These are phyloP conservation scores for Drosophila sucinea DNA, from an alignment of 1,140 invertebrate species.

Conservation along the genomic window DNA sequence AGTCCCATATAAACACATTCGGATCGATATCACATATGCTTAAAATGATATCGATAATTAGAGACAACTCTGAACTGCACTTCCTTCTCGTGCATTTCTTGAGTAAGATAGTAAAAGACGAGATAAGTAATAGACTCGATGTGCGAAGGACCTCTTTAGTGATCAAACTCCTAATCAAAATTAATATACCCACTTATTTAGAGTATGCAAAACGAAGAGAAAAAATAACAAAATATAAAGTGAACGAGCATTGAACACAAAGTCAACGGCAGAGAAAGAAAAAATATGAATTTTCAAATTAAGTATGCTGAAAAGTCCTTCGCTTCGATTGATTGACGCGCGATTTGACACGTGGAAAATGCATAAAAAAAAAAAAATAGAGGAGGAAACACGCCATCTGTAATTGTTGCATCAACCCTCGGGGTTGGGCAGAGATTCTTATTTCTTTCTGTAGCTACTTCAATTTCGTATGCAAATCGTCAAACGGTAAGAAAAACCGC, in stretches of 20 bases:
- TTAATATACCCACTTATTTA: background rate
- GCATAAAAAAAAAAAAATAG: constrained; percentile 61
- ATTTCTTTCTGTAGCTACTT: constrained; percentile 24
- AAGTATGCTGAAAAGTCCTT: constrained; percentile 55
- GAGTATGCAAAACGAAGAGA: background rate
- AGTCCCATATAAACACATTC: too few relatives aligned
- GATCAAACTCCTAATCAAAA: background rate
- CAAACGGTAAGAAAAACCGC: constrained; percentile 56
- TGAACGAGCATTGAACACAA: constrained; percentile 39
- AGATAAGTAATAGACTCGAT: too few relatives aligned
- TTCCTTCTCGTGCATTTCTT: too few relatives aligned
- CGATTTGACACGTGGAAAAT: constrained; percentile 81
- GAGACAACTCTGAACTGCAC: too few relatives aligned
- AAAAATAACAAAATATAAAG: constrained; percentile 20
- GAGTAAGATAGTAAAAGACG: too few relatives aligned
- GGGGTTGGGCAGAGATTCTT: constrained; percentile 27
- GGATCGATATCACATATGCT: too few relatives aligned
- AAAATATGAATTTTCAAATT: constrained; percentile 81
- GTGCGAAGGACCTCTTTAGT: too few relatives aligned
- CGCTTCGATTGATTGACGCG: constrained; percentile 79
- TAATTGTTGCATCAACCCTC: constrained; percentile 77
- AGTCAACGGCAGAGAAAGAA: constrained; percentile 45
- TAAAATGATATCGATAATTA: too few relatives aligned
- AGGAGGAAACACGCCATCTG: constrained; percentile 49
- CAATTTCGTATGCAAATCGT: constrained; percentile 80